Conservation (phyloP, 2,113 vertebrate genomes). For the Syrrhaptes paradoxus region DNA sequence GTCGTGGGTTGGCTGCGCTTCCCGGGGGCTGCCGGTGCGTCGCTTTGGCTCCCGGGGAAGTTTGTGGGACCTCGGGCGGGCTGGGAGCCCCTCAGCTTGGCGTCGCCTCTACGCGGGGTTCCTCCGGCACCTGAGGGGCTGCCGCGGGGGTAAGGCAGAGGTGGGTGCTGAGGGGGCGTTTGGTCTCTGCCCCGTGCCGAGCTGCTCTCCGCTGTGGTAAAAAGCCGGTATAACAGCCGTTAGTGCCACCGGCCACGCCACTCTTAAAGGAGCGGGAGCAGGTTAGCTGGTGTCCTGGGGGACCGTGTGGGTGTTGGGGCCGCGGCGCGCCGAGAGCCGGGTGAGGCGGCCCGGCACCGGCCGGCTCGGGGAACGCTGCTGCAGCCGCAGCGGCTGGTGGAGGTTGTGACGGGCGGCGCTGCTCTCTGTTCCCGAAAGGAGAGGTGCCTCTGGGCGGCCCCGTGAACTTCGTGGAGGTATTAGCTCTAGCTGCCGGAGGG, state of each 20-base stretch:
- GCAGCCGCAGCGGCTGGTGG: too few relatives aligned
- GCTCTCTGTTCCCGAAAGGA: not conserved
- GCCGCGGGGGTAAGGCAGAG: not conserved
- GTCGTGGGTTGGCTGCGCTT: not conserved
- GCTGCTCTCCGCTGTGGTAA: not conserved
- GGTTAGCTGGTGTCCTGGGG: not conserved
- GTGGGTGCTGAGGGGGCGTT: not conserved
- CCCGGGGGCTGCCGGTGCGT: not conserved
- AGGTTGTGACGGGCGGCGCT: not conserved
- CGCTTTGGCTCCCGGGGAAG: not conserved
- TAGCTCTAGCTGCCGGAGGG: not conserved
- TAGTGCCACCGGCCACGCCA: too few relatives aligned
- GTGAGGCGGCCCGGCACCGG: too few relatives aligned
- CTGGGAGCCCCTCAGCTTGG: not conserved
- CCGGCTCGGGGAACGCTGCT: too few relatives aligned
- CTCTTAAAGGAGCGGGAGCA: not conserved
- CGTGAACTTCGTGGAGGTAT: not conserved
- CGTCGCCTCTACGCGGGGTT: too few relatives aligned
- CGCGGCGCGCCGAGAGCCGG: not conserved
- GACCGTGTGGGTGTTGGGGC: not conserved
- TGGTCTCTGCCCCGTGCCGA: not conserved
- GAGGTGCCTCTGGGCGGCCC: not conserved
- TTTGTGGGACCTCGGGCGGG: not conserved
- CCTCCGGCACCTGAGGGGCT: not conserved
- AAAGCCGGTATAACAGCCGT: not conserved